Percentiles rank a stretch among this genome's conserved stretches.
Conservation (phyloP, 2,797 vertebrate species). For the Malurus splendens region DNA sequence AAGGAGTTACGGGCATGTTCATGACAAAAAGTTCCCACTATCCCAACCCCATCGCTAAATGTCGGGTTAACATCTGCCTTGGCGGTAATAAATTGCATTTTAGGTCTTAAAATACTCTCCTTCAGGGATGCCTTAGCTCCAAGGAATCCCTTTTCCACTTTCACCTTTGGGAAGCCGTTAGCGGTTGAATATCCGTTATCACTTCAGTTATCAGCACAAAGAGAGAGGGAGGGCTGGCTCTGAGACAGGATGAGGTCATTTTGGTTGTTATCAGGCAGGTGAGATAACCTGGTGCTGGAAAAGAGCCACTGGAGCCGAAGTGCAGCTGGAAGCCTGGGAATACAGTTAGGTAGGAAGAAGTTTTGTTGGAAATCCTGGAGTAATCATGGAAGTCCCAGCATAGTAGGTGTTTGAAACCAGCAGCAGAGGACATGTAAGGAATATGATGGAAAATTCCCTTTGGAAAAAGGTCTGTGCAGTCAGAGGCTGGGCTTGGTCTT, state of each 20-base stretch:
- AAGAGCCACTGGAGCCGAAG: background rate
- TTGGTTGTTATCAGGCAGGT: background rate
- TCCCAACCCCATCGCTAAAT: background rate
- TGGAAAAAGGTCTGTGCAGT: background rate
- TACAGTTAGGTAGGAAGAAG: accelerated
- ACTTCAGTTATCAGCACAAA: background rate
- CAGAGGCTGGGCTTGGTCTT: background rate
- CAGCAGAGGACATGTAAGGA: background rate
- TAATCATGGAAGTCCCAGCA: background rate
- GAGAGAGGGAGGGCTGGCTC: background rate
- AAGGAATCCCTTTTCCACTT: background rate
- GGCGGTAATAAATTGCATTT: accelerated
- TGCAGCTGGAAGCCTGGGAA: background rate
- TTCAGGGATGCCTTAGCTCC: background rate
- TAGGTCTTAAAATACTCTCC: background rate
- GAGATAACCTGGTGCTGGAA: background rate
- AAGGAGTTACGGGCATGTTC: background rate
- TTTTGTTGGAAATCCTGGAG: background rate
- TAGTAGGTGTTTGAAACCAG: background rate
- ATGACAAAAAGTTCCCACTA: background rate
- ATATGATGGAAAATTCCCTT: background rate
- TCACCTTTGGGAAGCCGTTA: background rate
- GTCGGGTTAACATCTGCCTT: accelerated
- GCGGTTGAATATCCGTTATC: background rate
- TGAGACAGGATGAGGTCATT: background rate